Evolutionary conservation across 1,140 invertebrate genomes (phyloP).

Genomic region (Kradibia gibbosae): DNA sequence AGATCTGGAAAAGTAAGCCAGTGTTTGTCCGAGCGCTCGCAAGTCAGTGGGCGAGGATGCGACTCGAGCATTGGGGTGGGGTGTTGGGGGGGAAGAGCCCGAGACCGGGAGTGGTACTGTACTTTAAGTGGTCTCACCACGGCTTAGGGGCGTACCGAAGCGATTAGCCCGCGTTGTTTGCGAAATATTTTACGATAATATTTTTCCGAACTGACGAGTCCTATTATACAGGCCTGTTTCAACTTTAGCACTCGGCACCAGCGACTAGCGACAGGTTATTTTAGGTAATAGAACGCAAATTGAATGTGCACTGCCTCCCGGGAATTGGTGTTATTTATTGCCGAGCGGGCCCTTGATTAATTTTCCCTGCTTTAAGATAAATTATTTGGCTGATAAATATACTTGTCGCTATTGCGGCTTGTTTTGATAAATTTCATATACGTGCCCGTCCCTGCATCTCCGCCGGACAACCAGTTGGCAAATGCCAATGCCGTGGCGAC

Average conservation of each 20-base stretch:
- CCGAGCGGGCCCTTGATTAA: background rate
- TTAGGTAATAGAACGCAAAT: background rate
- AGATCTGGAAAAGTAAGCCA: no score
- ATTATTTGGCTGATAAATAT: background rate
- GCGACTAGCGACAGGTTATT: background rate
- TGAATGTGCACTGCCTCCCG: background rate
- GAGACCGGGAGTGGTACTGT: background rate
- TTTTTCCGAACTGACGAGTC: background rate
- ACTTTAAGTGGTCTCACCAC: background rate
- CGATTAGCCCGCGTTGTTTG: background rate
- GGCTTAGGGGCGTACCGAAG: background rate
- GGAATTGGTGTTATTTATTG: background rate
- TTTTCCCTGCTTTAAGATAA: background rate
- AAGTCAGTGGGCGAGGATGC: no score
- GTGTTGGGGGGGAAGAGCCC: background rate
- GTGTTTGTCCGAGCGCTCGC: no score
- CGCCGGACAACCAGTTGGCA: background rate
- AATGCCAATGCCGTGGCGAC: background rate
- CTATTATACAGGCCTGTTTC: background rate
- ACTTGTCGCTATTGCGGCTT: background rate
- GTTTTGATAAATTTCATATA: background rate
- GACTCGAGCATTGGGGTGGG: no score
- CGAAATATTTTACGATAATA: constrained; percentile 33
- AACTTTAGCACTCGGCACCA: background rate
- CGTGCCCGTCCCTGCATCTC: background rate